phyloP scores from a whole-genome alignment of 2,113 vertebrate species.

The Scortum barcoo region DNA sequence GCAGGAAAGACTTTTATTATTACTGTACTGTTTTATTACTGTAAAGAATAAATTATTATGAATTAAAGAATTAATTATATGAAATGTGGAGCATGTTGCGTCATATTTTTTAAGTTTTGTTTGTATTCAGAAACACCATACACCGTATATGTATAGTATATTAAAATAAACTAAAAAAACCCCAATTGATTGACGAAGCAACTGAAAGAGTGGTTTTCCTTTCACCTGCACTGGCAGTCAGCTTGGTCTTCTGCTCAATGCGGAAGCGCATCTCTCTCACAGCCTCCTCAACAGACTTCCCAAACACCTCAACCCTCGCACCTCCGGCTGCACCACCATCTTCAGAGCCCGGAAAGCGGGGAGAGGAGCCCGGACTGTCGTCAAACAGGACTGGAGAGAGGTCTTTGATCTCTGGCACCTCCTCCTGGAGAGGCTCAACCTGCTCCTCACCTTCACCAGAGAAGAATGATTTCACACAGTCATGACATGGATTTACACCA shows the following conservation, averaged over 20 bases:
- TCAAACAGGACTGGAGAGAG: conserved; percentile 93
- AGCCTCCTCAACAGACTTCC: conserved; percentile 91
- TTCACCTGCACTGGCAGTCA: conserved; percentile 97
- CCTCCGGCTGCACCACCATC: conserved; percentile 64
- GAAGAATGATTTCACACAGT: not conserved
- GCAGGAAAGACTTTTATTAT: conserved; percentile 1
- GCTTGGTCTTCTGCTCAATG: conserved; percentile 93
- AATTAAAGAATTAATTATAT: no score
- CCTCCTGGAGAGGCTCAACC: not conserved
- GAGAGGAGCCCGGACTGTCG: conserved; percentile 80
- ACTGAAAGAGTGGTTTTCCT: not conserved
- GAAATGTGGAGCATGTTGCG: not conserved
- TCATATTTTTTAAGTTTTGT: not conserved
- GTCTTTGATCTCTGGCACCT: conserved; percentile 41
- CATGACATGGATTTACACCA: conserved; percentile 5
- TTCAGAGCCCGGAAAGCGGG: conserved; percentile 52
- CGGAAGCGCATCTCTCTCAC: conserved; percentile 98
- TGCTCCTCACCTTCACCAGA: conserved; percentile 52
- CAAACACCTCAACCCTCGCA: conserved; percentile 87
- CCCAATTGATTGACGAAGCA: not conserved
- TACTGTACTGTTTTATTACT: not conserved
- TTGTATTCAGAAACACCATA: not conserved
- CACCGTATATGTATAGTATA: no score
- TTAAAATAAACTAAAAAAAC: no score
- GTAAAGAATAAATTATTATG: not conserved